Conservation (phyloP, 2,797 vertebrate genomes). For the Rousettus madagascariensis region DNA sequence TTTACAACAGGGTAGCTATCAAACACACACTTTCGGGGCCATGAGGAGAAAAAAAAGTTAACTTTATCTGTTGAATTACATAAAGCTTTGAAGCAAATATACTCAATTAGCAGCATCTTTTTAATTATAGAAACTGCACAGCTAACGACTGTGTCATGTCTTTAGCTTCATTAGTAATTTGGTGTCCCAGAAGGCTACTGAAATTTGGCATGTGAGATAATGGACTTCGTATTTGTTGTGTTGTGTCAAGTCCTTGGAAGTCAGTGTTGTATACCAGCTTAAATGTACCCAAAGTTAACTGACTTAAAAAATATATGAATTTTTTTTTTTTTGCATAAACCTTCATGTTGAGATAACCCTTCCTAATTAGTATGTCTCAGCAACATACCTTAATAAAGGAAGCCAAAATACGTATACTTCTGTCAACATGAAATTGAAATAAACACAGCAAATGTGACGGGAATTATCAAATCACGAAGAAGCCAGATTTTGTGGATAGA, state of each 20-base stretch:
- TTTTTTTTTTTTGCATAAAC: not conserved
- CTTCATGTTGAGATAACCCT: not conserved
- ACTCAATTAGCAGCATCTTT: not conserved
- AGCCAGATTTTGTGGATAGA: not conserved
- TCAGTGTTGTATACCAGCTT: not conserved
- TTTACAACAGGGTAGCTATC: constrained; percentile 23
- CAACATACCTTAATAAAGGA: not conserved
- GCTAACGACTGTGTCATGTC: not conserved
- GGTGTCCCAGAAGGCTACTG: not conserved
- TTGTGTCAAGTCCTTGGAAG: not conserved
- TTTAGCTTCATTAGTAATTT: constrained; percentile 30
- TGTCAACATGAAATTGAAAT: not conserved
- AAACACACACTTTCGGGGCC: not conserved
- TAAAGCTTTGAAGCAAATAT: not conserved
- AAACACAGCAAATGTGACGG: not conserved
- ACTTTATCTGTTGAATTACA: not conserved
- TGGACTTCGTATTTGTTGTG: not conserved
- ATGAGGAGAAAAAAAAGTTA: not conserved
- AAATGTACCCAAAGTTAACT: not conserved
- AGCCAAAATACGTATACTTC: not conserved
- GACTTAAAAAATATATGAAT: too few species aligned
- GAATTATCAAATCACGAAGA: not conserved
- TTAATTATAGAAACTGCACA: not conserved
- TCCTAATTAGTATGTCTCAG: not conserved
- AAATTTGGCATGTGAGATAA: constrained; percentile 11